Evolutionary conservation across 37 sponge, comb jelly and placozoan species (phyloP), one percentile per base, ranked within the genome.

Genomic region (Eunapius fragilis): DNA sequence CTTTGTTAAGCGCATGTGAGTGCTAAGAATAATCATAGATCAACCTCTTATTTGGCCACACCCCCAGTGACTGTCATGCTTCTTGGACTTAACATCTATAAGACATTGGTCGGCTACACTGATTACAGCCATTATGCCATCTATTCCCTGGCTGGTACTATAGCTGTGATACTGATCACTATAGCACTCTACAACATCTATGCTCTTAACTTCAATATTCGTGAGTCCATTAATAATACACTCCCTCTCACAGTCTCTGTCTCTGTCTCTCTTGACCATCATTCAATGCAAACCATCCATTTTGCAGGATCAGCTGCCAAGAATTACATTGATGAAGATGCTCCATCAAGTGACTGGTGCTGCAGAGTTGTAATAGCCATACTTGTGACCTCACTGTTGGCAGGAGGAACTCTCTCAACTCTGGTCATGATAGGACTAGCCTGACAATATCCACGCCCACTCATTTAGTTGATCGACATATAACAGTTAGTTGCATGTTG

Each of bases 101-200:
- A 41, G n/a, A 78, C 77, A 11, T 31, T 50, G 32, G n/a, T 69
- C 3, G 28, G 70, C 22, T 37, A 85, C 32, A 22, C 19, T 0
- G 71, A 69, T 22, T 31, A 31, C 2, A 75, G 80, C 67, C 87
- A 87, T 68, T 71, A 50, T 72, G 80, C 81, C 68, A 80, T 80
- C 27, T 87, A 80, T 74, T 34, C 67, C n/a, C 38, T 87, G 37
- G 80, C 87, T 6, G 80, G 75, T 27, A 80, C 50, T 23, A 48
- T 79, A 25, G 31, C 37, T 77, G 70, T 47, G 24, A 45, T 28
- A 58, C 69, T 31, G 19, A 48, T 77, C 45, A 85, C 38, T 69
- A 72, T 27, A 22, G 31, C 31, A 32, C 27, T 72, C 13, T 72
- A 33, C 31, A 72, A 30, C 13, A 72, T 72, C 14, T 30, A 72